A percentile compares a stretch with the other conserved stretches of the same genome.
These are phyloP conservation scores for Ophion ellenae DNA, from an alignment of 2,888 invertebrate genomes.

Conservation along the genomic window DNA sequence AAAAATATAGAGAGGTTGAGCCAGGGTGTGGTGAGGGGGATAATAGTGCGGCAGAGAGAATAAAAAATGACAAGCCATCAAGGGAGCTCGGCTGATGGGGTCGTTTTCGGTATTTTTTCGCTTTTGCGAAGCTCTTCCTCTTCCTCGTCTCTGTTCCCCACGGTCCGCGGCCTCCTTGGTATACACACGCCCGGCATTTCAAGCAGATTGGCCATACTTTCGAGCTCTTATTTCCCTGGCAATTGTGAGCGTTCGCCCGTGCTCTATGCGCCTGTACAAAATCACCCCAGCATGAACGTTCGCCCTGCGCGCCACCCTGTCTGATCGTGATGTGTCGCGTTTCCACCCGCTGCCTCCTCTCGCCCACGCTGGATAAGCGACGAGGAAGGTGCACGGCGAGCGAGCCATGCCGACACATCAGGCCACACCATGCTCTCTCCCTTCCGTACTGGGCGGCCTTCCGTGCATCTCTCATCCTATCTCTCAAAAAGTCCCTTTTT, in stretches of 20 bases:
- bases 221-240: slow-evolving; percentile 47
- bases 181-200: slow-evolving; percentile 62
- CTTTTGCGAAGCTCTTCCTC: neutral
- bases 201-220: slow-evolving; percentile 68
- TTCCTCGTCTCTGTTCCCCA: neutral
- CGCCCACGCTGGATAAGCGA: slow-evolving; percentile 21
- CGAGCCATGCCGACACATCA: slow-evolving; percentile 21
- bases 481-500: slow-evolving; percentile 57
- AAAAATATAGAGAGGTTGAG: slow-evolving; percentile 6
- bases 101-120: slow-evolving; percentile 12
- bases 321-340: slow-evolving; percentile 12
- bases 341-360: slow-evolving; percentile 30
- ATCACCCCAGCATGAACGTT: slow-evolving; percentile 19
- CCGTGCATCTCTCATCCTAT: slow-evolving; percentile 5
- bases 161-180: slow-evolving; percentile 3
- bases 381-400: slow-evolving; percentile 14
- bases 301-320: neutral
- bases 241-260: slow-evolving; percentile 43
- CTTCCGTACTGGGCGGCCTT: neutral
- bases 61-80: slow-evolving; percentile 60
- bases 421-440: slow-evolving; percentile 7
- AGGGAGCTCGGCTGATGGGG: slow-evolving; percentile 37
- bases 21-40: neutral
- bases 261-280: slow-evolving; percentile 22
- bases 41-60: slow-evolving; percentile 49